phyloP scores from a whole-genome alignment of 1,140 invertebrate genomes.

The Calephelis virginiensis region DNA sequence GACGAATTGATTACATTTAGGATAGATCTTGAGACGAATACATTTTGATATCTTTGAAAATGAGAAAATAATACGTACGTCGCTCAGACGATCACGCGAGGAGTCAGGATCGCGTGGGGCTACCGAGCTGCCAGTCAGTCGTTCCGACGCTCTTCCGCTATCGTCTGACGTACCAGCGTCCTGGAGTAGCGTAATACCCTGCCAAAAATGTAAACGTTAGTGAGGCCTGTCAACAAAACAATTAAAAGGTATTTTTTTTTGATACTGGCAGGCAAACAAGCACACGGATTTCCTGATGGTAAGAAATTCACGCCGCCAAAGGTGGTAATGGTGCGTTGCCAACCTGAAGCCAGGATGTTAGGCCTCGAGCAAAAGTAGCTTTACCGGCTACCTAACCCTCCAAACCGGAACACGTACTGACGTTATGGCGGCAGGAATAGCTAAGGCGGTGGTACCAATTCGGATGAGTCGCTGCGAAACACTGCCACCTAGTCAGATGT shows the following conservation, averaged over 20 bases:
- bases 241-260: slow-evolving; percentile 38
- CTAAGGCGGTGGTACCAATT: too few relatives aligned
- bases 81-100: slow-evolving; percentile 88
- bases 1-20: slow-evolving; percentile 13
- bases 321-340: too few relatives aligned
- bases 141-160: slow-evolving; percentile 87
- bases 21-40: slow-evolving; percentile 1
- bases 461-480: too few relatives aligned
- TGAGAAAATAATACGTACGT: slow-evolving; percentile 81
- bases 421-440: too few relatives aligned
- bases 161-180: slow-evolving; percentile 89
- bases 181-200: slow-evolving; percentile 83
- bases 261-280: too few relatives aligned
- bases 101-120: slow-evolving; percentile 86
- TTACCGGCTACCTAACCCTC: too few relatives aligned
- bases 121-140: slow-evolving; percentile 85
- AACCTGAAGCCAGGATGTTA: too few relatives aligned
- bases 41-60: not conserved
- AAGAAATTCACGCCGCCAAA: too few relatives aligned
- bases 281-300: too few relatives aligned
- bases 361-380: too few relatives aligned
- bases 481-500: too few relatives aligned
- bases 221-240: slow-evolving; percentile 26
- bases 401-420: too few relatives aligned
- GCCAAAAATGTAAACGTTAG: slow-evolving; percentile 31